phyloP scores from a whole-genome alignment of 2,113 vertebrate genomes.

The Eonycteris spelaea region DNA sequence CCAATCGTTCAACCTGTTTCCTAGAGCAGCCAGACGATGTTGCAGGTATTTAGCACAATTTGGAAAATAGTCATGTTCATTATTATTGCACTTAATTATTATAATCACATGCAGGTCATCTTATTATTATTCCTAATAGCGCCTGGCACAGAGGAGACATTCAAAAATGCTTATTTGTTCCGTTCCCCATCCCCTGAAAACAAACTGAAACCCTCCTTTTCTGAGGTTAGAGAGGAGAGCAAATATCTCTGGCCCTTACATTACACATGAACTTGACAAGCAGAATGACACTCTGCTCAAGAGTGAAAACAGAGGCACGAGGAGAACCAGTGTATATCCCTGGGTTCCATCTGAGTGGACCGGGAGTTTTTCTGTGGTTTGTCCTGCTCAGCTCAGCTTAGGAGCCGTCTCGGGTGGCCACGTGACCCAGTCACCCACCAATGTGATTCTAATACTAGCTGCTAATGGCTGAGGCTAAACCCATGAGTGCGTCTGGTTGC shows the following conservation, averaged over 20 bases:
- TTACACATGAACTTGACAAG: neutral
- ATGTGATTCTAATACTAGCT: neutral
- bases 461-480: accelerated
- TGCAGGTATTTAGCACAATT: neutral
- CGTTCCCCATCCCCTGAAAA: neutral
- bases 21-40: neutral
- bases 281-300: neutral
- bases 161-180: neutral
- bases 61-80: neutral
- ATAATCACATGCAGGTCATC: neutral
- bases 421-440: accelerated
- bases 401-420: neutral
- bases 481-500: neutral
- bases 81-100: neutral
- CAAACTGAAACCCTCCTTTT: neutral
- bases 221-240: neutral
- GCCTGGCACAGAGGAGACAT: neutral
- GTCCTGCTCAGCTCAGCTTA: neutral
- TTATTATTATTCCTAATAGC: neutral
- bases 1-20: neutral
- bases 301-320: no score
- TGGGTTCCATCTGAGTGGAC: no score
- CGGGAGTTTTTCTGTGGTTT: neutral
- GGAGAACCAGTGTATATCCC: neutral
- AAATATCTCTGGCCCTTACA: neutral